phyloP scores from a whole-genome alignment of 2,797 vertebrate genomes.

The Parauchenoglanis punctatus region DNA sequence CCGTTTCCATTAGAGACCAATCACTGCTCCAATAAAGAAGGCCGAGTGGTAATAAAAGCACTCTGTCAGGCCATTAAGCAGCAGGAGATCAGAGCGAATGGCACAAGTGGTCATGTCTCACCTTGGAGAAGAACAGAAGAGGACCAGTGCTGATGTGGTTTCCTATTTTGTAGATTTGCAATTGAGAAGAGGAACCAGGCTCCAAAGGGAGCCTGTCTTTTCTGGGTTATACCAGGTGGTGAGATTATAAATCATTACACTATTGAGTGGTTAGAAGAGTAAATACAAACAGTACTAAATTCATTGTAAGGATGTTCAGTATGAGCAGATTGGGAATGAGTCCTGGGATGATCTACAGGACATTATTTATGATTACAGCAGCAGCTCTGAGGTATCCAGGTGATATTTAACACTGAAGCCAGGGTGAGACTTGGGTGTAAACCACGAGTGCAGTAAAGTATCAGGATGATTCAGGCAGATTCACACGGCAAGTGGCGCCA shows the following conservation, averaged over 20 bases:
- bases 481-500: no score
- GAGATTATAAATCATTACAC: not conserved
- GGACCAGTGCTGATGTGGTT: not conserved
- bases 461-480: not conserved
- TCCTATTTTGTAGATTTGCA: slow-evolving; percentile 14
- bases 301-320: not conserved
- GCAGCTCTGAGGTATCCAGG: not conserved
- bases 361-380: not conserved
- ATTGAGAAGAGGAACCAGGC: not conserved
- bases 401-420: not conserved
- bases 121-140: not conserved
- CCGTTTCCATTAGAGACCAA: slow-evolving; percentile 35
- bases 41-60: slow-evolving; percentile 36
- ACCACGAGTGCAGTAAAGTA: not conserved
- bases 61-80: slow-evolving; percentile 37
- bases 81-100: slow-evolving; percentile 9
- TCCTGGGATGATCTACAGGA: not conserved
- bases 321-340: not conserved
- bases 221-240: not conserved
- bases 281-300: not conserved
- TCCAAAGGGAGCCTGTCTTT: not conserved
- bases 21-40: slow-evolving; percentile 29
- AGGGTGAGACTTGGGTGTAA: not conserved
- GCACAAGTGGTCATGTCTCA: slow-evolving; percentile 17
- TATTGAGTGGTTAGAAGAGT: not conserved